Evolutionary conservation across 2,113 vertebrate genomes (phyloP).

Genomic region (Hylia prasina): DNA sequence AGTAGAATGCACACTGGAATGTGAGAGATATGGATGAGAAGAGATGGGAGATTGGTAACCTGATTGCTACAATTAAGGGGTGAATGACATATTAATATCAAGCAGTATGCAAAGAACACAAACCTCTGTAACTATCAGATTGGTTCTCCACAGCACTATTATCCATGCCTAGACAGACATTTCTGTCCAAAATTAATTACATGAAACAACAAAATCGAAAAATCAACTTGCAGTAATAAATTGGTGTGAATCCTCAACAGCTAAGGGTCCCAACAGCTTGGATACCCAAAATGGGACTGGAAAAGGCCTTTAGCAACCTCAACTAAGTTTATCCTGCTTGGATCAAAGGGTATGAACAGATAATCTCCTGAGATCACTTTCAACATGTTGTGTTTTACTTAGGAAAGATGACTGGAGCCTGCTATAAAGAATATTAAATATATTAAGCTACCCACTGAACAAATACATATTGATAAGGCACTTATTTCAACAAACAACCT

Average conservation of each 20-base stretch:
- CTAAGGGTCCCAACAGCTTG: not conserved
- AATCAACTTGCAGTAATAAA: not conserved
- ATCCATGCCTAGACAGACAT: not conserved
- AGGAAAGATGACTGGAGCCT: not conserved
- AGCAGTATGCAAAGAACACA: not conserved
- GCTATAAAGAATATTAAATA: not conserved
- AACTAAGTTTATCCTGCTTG: not conserved
- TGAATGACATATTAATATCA: not conserved
- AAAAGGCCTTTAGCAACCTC: not conserved
- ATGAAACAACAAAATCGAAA: not conserved
- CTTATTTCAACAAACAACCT: not conserved
- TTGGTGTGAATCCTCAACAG: not conserved
- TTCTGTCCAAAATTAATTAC: not conserved
- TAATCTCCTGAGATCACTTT: not conserved
- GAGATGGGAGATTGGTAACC: not conserved
- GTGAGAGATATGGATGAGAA: not conserved
- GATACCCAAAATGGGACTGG: not conserved
- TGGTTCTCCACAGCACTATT: not conserved
- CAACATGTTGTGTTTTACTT: not conserved
- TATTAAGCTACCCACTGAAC: not conserved
- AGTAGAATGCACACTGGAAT: not conserved
- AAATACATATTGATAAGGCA: not conserved
- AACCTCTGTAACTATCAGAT: not conserved
- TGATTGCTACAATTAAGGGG: not conserved
- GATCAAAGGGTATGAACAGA: not conserved